phyloP scores from a whole-genome alignment of 2,797 vertebrate species.

The Trachurus trachurus region DNA sequence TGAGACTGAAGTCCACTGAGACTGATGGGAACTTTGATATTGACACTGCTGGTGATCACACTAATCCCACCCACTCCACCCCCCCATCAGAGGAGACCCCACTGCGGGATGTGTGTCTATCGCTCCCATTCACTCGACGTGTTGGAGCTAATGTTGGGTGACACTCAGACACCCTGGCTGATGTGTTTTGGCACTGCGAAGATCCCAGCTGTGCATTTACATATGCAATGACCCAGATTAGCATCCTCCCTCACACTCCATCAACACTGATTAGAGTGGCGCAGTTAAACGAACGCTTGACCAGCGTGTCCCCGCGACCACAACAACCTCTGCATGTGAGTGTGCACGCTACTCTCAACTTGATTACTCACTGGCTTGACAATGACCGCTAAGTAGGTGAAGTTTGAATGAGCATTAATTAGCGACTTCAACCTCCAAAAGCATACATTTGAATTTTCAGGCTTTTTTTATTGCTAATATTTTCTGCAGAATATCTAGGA shows the following conservation, averaged over 20 bases:
- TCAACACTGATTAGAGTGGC: slow-evolving; percentile 88
- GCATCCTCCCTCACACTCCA: slow-evolving; percentile 88
- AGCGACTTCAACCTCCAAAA: slow-evolving; percentile 11
- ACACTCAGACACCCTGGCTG: slow-evolving; percentile 85
- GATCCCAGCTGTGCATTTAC: slow-evolving; percentile 92
- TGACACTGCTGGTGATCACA: slow-evolving; percentile 73
- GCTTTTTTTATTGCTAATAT: neutral
- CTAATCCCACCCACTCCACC: slow-evolving; percentile 45
- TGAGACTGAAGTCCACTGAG: slow-evolving; percentile 3
- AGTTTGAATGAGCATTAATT: slow-evolving; percentile 32
- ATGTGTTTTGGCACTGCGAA: slow-evolving; percentile 88
- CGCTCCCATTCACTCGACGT: slow-evolving; percentile 57
- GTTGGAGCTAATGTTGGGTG: slow-evolving; percentile 83
- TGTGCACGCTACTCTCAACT: slow-evolving; percentile 13
- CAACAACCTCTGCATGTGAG: slow-evolving; percentile 45
- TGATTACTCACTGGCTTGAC: slow-evolving; percentile 49
- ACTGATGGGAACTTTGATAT: slow-evolving; percentile 55
- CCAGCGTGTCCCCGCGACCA: slow-evolving; percentile 58
- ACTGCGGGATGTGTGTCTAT: slow-evolving; percentile 66
- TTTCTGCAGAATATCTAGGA: neutral
- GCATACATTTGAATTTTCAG: neutral
- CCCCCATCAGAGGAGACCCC: slow-evolving; percentile 27
- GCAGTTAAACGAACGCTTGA: slow-evolving; percentile 57
- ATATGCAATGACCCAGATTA: slow-evolving; percentile 95
- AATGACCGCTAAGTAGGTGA: slow-evolving; percentile 45